Base-by-base conservation (phyloP, 1,140 invertebrate species). In the Neuroterus valhalla region DNA sequence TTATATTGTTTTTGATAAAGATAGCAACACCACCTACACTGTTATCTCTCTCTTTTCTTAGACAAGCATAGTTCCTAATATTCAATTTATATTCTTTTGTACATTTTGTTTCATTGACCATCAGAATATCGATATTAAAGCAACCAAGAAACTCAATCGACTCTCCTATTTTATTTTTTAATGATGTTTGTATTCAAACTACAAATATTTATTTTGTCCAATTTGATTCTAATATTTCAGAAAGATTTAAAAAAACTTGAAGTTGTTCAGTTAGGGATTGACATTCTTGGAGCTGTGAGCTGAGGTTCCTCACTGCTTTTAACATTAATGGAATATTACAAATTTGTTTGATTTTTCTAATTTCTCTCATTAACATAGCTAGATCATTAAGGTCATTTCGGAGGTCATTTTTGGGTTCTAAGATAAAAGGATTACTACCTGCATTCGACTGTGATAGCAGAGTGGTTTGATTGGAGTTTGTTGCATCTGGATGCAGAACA, bases 151-250 rank as follows among this genome's bases (percentile, higher is more conserved):
- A 83, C 43, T 83, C 68, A n/a, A 77, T 82, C 14, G 81, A 2
- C 77, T 84, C 78, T 3, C 68, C 80, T 71, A 78, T 3, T 75
- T 74, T 79, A 15, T n/a, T 71, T 50, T 66, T 75, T 75, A 17
- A 82, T 31, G 1, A 78, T 76, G 73, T 81, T 82, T 11, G 79
- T 79, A 52, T 84, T 84, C 81, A 79, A 81, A 38, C 73, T 79
- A 44, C 74, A 79, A 19, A 84, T 66, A 19, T 67, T 77, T 19
- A 81, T 48, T 21, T 43, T 70, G 44, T 38, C 46, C 77, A 78
- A 74, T 50, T 45, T 38, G 62, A n/a, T 44, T 81, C 70, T n/a
- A 79, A 19, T 21, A 70, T 68, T 73, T 76, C 11, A 17, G 67
- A 74, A 69, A 80, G 80, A 6, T 78, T 67, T 1, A 55, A 1